A percentile compares a stretch with the other conserved stretches of the same genome.
Evolutionary conservation across 2,113 vertebrate genomes (phyloP).

Genomic region (Muscicapa adusta): DNA sequence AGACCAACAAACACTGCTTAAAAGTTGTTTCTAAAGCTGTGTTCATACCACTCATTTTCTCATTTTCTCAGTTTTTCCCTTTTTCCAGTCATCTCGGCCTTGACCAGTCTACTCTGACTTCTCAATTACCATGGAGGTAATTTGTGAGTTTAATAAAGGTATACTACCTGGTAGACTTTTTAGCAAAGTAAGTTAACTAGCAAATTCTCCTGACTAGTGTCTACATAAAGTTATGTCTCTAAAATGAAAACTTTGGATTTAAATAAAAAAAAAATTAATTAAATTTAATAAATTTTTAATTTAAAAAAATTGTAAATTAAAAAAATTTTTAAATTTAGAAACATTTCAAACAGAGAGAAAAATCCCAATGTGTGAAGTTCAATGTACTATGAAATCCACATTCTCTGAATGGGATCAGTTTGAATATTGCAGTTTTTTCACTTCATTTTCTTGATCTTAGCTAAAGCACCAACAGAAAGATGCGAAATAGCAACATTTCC

Average conservation of each 20-base stretch:
- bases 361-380: background rate
- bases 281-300: too few relatives aligned
- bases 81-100: background rate
- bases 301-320: too few relatives aligned
- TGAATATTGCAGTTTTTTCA: background rate
- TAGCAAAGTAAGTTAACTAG: background rate
- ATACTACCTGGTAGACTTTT: background rate
- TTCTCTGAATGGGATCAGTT: background rate
- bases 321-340: too few relatives aligned
- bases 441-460: background rate
- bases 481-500: background rate
- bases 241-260: slow-evolving; percentile 15
- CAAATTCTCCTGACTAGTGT: background rate
- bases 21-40: background rate
- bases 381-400: slow-evolving; percentile 42
- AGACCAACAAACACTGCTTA: background rate
- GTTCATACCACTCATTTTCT: background rate
- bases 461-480: background rate
- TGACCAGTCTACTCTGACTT: background rate
- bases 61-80: background rate
- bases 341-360: background rate
- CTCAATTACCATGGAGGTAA: background rate
- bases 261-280: too few relatives aligned
- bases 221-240: background rate
- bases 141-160: background rate